Evolutionary conservation across 2,888 invertebrate species (phyloP).

Genomic region (Emmelina monodactyla): DNA sequence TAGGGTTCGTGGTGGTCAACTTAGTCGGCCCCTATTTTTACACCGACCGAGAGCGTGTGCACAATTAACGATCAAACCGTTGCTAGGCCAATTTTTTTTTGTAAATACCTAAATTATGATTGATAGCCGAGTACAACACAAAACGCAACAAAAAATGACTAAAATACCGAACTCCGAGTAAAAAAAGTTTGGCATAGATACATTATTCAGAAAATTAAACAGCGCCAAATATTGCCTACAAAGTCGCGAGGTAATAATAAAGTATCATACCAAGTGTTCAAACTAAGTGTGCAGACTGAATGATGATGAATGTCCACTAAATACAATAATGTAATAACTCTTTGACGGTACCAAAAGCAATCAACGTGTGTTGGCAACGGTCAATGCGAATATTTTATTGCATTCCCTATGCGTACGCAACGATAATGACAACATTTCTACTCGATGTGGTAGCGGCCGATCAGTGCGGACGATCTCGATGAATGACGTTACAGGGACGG

Average conservation of each 20-base stretch:
- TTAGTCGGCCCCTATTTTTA: slow-evolving; percentile 62
- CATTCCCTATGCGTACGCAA: slow-evolving; percentile 48
- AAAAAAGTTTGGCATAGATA: no score
- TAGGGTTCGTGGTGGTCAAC: slow-evolving; percentile 46
- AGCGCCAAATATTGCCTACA: no score
- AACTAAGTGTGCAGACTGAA: no score
- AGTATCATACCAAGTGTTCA: no score
- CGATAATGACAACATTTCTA: slow-evolving; percentile 61
- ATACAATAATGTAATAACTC: slow-evolving; percentile 18
- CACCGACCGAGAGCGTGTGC: slow-evolving; percentile 54
- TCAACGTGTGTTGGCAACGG: slow-evolving; percentile 29
- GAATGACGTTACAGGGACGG: slow-evolving; percentile 48
- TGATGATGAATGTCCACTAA: background rate
- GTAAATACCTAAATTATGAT: no score
- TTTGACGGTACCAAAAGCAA: slow-evolving; percentile 30
- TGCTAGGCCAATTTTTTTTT: no score
- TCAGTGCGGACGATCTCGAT: slow-evolving; percentile 58
- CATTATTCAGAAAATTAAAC: no score
- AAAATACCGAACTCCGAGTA: no score
- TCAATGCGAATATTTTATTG: slow-evolving; percentile 41
- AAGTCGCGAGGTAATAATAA: no score
- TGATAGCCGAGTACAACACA: no score
- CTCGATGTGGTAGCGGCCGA: slow-evolving; percentile 53
- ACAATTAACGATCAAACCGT: slow-evolving; percentile 60
- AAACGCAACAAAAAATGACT: no score